phyloP scores from a whole-genome alignment of 2,888 invertebrate genomes.

The Micropterix aruncella region DNA sequence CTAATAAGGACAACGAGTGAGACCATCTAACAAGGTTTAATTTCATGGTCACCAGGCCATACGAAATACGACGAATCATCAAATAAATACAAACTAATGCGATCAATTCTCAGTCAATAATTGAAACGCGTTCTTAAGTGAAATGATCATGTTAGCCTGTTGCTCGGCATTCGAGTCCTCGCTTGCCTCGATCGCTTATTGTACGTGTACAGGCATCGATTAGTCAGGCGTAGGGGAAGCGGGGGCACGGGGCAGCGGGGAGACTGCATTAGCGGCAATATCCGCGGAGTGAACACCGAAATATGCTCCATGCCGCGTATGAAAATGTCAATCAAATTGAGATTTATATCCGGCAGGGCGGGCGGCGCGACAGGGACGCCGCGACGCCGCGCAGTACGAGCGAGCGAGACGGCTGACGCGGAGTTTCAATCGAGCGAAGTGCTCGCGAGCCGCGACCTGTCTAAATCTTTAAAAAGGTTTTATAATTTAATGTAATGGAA shows the following conservation, averaged over 20 bases:
- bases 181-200: no score
- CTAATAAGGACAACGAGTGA: no score
- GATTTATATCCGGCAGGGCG: neutral
- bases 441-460: slow-evolving; percentile 11
- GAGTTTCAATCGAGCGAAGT: slow-evolving; percentile 5
- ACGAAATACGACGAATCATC: no score
- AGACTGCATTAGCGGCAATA: neutral
- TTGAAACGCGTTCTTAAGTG: no score
- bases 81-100: no score
- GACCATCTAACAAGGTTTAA: no score
- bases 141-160: no score
- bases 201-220: no score
- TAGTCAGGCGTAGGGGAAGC: neutral
- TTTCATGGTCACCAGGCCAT: no score
- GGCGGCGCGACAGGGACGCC: neutral
- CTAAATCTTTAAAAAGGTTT: slow-evolving; percentile 27
- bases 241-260: neutral
- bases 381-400: neutral
- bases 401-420: neutral
- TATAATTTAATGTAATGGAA: slow-evolving; percentile 39
- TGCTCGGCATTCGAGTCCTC: no score
- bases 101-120: no score
- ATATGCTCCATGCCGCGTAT: neutral
- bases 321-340: neutral
- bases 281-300: neutral